A percentile compares a stretch with the other conserved stretches of the same genome.
Conservation (phyloP, 2,113 vertebrate genomes). For the Tragelaphus imberbis region DNA sequence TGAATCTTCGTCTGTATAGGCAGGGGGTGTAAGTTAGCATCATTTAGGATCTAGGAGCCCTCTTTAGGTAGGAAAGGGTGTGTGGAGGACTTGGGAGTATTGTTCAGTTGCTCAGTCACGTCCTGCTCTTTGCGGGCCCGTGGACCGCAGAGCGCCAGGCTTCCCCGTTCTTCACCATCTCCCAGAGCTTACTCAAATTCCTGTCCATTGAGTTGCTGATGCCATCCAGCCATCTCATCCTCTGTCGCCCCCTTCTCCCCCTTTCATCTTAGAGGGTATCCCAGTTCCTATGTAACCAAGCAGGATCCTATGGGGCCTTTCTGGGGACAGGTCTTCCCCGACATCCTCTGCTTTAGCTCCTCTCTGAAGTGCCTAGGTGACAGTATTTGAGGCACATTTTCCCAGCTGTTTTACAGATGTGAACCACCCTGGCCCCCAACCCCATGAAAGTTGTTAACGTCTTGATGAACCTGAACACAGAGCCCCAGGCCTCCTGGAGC, state of each 20-base stretch:
- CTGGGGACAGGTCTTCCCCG: not conserved
- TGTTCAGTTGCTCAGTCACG: rapidly evolving
- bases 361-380: not conserved
- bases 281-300: not conserved
- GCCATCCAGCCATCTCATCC: not conserved
- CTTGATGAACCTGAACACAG: not conserved
- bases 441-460: not conserved
- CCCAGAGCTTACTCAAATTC: not conserved
- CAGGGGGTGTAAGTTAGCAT: not conserved
- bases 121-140: not conserved
- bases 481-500: not conserved
- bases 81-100: not conserved
- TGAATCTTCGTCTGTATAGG: not conserved
- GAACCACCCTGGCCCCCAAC: not conserved
- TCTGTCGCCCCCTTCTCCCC: not conserved
- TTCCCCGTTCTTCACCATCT: not conserved
- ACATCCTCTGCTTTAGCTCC: not conserved
- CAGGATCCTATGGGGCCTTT: not conserved
- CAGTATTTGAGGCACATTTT: not conserved
- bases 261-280: not conserved
- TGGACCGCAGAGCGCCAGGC: not conserved
- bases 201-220: not conserved
- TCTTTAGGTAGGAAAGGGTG: not conserved
- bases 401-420: not conserved
- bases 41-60: not conserved